Base-by-base conservation (phyloP, 2,888 invertebrate genomes). In the Chymomyza procnemis region DNA sequence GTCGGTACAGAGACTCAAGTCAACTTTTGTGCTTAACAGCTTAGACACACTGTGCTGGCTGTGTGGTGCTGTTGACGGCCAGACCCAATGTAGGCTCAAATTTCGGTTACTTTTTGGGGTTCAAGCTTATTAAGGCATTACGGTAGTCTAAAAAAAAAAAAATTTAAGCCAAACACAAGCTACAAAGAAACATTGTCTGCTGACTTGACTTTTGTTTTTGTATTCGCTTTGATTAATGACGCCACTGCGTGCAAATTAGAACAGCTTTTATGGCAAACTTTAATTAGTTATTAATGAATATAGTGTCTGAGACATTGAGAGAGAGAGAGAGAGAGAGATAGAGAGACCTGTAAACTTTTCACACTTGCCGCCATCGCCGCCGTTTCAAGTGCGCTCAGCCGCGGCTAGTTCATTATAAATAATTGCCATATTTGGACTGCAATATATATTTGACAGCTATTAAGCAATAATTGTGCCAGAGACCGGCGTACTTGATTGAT, bases 201-300 rank as follows among this genome's bases (percentile, higher is more conserved):
- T 26, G 26, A 3, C 26, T 26, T 26, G 26, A 26, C 12, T 41
- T 41, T 41, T n/a, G n/a, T n/a, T n/a, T n/a, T n/a, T n/a, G n/a
- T n/a, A n/a, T n/a, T 12, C 55, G 63, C 47, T 62, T 78, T 83
- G 80, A 81, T 83, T 81, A 78, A 83, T 80, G 83, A 85, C 73
- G 64, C 76, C 76, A 68, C 63, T 67, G 68, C 67, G 78, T 72
- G 84, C 80, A 83, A 83, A 85, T 83, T 83, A 73, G 83, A 80
- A 71, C 84, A 78, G 69, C 85, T 70, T 80, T 80, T 82, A 77
- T 70, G 83, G 83, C 71, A 66, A 83, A 63, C 64, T 85, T 74
- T 80, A 85, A 82, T 85, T 82, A 76, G 78, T 72, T 83, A 85
- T 82, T 82, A 85, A 82, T 80, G 85, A 78, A 73, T 79, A 73